Evolutionary conservation across 2,797 vertebrate genomes (phyloP).

Genomic region (Schizopygopsis pylzovi): DNA sequence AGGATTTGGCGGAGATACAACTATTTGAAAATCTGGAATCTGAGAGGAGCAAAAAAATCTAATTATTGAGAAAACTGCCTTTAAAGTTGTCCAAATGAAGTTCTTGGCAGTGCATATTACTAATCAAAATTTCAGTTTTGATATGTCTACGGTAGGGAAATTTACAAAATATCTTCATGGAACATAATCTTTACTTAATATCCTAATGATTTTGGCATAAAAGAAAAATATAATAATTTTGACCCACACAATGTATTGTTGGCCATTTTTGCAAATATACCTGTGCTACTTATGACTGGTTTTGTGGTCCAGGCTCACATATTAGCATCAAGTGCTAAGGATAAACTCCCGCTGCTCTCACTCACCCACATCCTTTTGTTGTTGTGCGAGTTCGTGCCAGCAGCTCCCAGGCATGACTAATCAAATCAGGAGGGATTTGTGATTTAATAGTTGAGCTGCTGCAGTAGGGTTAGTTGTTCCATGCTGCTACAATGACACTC

Average conservation of each 20-base stretch:
- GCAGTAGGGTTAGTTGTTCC: constrained; percentile 57
- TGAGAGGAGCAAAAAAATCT: neutral
- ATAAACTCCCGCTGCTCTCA: neutral
- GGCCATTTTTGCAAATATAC: neutral
- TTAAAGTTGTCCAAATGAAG: neutral
- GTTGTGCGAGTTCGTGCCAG: constrained; percentile 54
- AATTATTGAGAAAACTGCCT: neutral
- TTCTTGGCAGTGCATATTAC: neutral
- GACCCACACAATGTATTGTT: neutral
- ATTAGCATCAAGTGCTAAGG: neutral
- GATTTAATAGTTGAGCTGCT: constrained; percentile 71
- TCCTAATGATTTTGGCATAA: neutral
- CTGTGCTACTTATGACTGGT: too few relatives aligned
- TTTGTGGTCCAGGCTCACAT: too few relatives aligned
- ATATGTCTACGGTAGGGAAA: neutral
- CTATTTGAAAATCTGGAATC: neutral
- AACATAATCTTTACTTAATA: neutral
- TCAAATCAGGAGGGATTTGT: constrained; percentile 70
- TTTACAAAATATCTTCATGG: too few relatives aligned
- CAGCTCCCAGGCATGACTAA: constrained; percentile 65
- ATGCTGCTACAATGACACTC: constrained; percentile 21
- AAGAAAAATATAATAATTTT: neutral
- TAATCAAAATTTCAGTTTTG: neutral
- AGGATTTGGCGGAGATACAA: too few relatives aligned
- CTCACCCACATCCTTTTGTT: neutral